Evolutionary conservation across 2,113 vertebrate genomes (phyloP), one percentile per base, ranked within the genome.

Genomic region (Lasiurus cinereus): DNA sequence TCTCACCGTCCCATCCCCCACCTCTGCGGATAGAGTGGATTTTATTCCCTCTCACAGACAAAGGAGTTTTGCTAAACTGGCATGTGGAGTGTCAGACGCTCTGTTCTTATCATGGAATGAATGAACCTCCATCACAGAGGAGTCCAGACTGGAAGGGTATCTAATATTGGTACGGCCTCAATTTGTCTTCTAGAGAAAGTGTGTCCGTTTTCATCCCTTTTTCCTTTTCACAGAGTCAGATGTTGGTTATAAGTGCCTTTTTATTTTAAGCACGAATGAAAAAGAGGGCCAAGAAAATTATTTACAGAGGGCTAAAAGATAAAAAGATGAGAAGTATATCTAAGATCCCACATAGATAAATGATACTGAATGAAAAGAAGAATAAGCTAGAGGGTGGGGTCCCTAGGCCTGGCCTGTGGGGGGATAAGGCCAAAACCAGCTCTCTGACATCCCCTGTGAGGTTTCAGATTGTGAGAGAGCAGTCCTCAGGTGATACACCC

Each of bases 21-120:
- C 77, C 88, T 86, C 76, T 83, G 94, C 83, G 94, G 0, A 70
- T 86, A 94, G 85, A 59, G 48, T 96, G 97, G 94, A 94, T 98
- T 98, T 98, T 96, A 97, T 98, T 98, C 98, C 69, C 83, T 96
- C 82, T 56, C 91, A 62, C 87, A 96, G 94, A 96, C 67, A 95
- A 77, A 95, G 97, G 96, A 92, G 85, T 77, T 97, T 88, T 94
- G 94, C 93, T 93, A 43, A 96, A 94, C 93, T 83, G 96, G 46
- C 96, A 94, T 91, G 91, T 97, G 93, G 91, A 52, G 78, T 97
- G 85, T 96, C 97, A 94, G 95, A 46, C 86, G 85, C 96, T 97
- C 79, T 96, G 90, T 89, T 97, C 97, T 96, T 97, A 79, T 92
- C 87, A 52, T 79, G 31, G 93, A 94, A 76, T 96, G 93, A 94